phyloP scores from a whole-genome alignment of 1,140 invertebrate genomes.

The Drosophila ercepeae region DNA sequence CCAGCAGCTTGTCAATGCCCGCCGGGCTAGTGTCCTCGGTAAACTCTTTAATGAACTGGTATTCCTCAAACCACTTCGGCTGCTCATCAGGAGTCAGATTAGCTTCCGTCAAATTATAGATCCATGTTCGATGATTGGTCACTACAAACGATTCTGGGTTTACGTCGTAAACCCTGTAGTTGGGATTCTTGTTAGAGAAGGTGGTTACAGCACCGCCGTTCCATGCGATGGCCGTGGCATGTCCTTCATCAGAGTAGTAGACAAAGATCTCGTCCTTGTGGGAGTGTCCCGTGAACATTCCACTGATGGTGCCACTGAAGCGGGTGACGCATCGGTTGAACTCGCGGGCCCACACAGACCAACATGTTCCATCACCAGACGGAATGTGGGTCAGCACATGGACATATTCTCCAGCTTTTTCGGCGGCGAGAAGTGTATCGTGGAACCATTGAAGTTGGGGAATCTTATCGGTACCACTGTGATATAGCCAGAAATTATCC shows the following conservation, averaged over 20 bases:
- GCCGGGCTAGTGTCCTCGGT: conserved; percentile 83
- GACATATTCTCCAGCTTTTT: conserved; percentile 89
- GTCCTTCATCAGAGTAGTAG: conserved; percentile 85
- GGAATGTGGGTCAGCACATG: conserved; percentile 94
- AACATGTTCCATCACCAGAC: conserved; percentile 88
- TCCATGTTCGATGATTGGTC: conserved; percentile 89
- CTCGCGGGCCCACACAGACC: conserved; percentile 88
- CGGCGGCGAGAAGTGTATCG: conserved; percentile 88
- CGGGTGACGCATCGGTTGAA: conserved; percentile 87
- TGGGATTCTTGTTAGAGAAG: conserved; percentile 89
- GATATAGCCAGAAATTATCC: conserved; percentile 87
- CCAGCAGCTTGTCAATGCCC: conserved; percentile 84
- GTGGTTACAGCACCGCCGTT: conserved; percentile 90
- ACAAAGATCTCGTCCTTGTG: conserved; percentile 91
- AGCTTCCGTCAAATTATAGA: conserved; percentile 90
- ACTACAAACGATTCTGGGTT: conserved; percentile 85
- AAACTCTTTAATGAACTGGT: conserved; percentile 89
- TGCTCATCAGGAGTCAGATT: conserved; percentile 85
- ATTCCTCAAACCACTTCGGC: conserved; percentile 87
- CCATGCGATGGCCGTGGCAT: conserved; percentile 89
- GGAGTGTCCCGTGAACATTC: conserved; percentile 92
- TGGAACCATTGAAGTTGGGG: conserved; percentile 92
- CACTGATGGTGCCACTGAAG: conserved; percentile 88
- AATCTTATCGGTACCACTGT: conserved; percentile 76
- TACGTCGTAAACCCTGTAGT: conserved; percentile 90